Percentiles rank a stretch among this genome's conserved stretches.
phyloP scores from a whole-genome alignment of 2,113 vertebrate genomes.

The Mohoua ochrocephala region DNA sequence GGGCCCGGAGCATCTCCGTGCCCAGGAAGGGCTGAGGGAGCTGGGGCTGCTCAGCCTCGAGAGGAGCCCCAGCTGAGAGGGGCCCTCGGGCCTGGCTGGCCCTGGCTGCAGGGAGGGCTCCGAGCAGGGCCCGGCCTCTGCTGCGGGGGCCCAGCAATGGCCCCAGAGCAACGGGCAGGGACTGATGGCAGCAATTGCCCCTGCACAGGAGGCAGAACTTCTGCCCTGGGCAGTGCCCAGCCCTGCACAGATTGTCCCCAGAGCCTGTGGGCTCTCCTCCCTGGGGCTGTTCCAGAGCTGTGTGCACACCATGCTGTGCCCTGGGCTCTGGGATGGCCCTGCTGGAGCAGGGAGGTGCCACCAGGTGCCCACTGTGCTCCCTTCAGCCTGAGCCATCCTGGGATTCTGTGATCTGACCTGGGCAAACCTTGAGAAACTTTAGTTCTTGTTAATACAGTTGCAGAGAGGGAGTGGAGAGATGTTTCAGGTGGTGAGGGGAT shows the following conservation, averaged over 20 bases:
- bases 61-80: background rate
- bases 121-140: background rate
- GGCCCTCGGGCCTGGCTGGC: background rate
- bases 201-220: background rate
- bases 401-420: background rate
- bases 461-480: background rate
- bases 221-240: background rate
- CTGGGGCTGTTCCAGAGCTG: background rate
- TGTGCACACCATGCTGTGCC: background rate
- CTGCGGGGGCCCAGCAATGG: background rate
- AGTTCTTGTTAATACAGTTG: background rate
- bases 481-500: background rate
- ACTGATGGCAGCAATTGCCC: background rate
- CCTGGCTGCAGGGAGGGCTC: background rate
- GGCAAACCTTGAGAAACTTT: background rate
- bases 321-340: background rate
- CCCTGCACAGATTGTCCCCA: background rate
- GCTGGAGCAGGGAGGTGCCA: background rate
- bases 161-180: background rate
- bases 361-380: background rate
- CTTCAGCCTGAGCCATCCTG: fast-evolving
- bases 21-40: too few species aligned
- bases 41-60: too few species aligned
- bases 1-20: too few species aligned
- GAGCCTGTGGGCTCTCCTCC: background rate